A percentile compares a stretch with the other conserved stretches of the same genome.
Evolutionary conservation across 2,113 vertebrate species (phyloP).

Genomic region (Myrmecophaga tridactyla): DNA sequence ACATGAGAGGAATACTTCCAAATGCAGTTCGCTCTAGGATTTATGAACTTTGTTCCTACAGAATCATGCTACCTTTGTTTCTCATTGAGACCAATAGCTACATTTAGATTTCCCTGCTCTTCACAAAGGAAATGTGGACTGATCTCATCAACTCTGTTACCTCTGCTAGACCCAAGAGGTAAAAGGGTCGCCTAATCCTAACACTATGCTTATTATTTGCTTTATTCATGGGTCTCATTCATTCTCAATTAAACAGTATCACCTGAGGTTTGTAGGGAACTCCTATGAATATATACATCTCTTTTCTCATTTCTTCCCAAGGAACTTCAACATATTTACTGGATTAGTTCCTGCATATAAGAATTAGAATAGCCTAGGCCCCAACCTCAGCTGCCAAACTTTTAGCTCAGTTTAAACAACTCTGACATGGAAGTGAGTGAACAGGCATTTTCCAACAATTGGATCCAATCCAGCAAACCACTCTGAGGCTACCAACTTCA

Average conservation of each 20-base stretch:
- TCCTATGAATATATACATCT: neutral
- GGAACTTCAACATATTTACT: neutral
- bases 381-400: neutral
- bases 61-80: neutral
- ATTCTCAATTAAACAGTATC: neutral
- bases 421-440: neutral
- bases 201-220: neutral
- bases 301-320: neutral
- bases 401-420: neutral
- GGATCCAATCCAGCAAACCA: neutral
- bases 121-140: neutral
- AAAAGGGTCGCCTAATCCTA: neutral
- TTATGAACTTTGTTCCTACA: neutral
- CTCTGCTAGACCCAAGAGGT: neutral
- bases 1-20: neutral
- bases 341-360: neutral
- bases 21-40: neutral
- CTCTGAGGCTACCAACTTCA: neutral
- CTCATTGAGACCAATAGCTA: neutral
- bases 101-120: neutral
- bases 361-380: neutral
- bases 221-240: neutral
- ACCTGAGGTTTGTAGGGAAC: neutral
- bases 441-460: neutral
- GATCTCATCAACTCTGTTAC: neutral